Base-by-base conservation (phyloP, 2,888 invertebrate species). In the Horisme vitalbata region DNA sequence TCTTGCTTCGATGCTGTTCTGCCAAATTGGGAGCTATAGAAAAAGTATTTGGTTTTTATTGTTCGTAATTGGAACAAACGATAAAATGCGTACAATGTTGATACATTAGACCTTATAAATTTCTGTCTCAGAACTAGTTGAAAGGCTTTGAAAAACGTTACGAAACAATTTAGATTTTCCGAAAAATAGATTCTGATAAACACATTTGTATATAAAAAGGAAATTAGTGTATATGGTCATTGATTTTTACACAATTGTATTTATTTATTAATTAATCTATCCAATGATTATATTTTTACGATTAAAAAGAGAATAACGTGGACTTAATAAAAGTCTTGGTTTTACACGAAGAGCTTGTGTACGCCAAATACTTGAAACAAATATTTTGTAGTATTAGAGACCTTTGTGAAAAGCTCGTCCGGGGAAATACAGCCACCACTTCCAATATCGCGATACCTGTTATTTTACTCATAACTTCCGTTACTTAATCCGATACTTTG, bases 1-100 rank as follows among this genome's bases (percentile, higher is more conserved):
- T 27, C 20, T 41, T 49, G 8, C 10, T 41, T 14, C 38, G 20
- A 26, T n/a, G 45, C 44, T 20, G 28, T 43, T 35, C 28, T 20
- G 9, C 52, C 41, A 37, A 54, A 52, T 46, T 41, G 13, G 35
- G 46, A 8, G 12, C 10, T 10, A 7, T 41, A 14, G 12, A n/a
- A 21, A 38, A 37, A 36, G 3, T 4, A 14, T 14, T 27, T 12
- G 7, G n/a, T 32, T 23, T 24, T 41, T 34, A 26, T 32, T 48
- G 28, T 41, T 15, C n/a, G 13, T 48, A 33, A 48, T 39, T 41
- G 18, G 24, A 41, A 18, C 24, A 33, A 33, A 30, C n/a, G 34
- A 43, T 41, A 56, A 15, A 21, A 32, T 8, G 44, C 10, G 32
- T 23, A 23, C 14, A 45, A 21, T 39, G 34, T 28, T 11, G 8